A percentile compares a stretch with the other conserved stretches of the same genome.
Conservation (phyloP, 2,888 invertebrate genomes). For the Cheilosia vernalis region DNA sequence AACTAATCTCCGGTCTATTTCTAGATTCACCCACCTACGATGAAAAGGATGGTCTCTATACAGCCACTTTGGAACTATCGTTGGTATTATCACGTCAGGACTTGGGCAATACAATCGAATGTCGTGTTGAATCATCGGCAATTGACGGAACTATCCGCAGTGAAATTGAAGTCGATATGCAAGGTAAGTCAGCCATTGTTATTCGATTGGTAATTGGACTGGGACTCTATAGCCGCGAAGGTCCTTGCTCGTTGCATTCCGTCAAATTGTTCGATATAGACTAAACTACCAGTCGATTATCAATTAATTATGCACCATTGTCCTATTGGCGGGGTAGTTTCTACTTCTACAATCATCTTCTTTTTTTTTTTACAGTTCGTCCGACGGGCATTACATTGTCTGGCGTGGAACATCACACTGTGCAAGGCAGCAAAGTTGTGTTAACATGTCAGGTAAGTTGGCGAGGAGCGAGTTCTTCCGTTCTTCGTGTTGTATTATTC, state of each 20-base stretch:
- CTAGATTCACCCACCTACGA: slow-evolving; percentile 85
- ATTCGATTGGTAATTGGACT: slow-evolving; percentile 39
- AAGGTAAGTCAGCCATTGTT: slow-evolving; percentile 84
- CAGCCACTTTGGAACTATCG: slow-evolving; percentile 86
- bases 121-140: slow-evolving; percentile 87
- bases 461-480: not conserved
- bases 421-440: slow-evolving; percentile 91
- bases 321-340: slow-evolving; percentile 43
- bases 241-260: slow-evolving; percentile 36
- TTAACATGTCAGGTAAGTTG: slow-evolving; percentile 87
- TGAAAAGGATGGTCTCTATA: slow-evolving; percentile 86
- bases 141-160: slow-evolving; percentile 84
- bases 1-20: slow-evolving; percentile 51
- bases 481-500: slow-evolving; percentile 56
- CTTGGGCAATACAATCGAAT: slow-evolving; percentile 88
- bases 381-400: slow-evolving; percentile 90
- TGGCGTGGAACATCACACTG: slow-evolving; percentile 91
- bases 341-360: slow-evolving; percentile 18
- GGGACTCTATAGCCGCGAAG: slow-evolving; percentile 13
- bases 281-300: slow-evolving; percentile 45
- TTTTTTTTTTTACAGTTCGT: slow-evolving; percentile 86
- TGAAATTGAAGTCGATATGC: slow-evolving; percentile 85
- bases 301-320: slow-evolving; percentile 66
- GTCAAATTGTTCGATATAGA: slow-evolving; percentile 21
- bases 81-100: slow-evolving; percentile 88